These are phyloP conservation scores for Acanthosepion pharaonis DNA, from an alignment of 2,888 invertebrate genomes.

Conservation along the genomic window DNA sequence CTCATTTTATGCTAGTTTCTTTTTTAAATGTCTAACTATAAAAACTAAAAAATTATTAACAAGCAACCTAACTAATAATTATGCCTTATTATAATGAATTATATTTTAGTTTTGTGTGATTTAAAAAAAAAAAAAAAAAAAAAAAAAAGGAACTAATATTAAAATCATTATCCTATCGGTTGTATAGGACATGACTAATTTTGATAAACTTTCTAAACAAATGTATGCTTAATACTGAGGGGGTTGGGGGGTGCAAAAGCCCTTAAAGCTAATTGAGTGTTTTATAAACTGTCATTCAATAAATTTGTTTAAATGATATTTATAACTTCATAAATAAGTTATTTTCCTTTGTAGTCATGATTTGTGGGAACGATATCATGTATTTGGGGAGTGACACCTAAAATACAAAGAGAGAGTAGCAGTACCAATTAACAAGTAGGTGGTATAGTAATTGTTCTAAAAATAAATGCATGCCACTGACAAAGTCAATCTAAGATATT, in stretches of 20 bases:
- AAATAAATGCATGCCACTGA: not conserved
- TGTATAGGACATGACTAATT: no score
- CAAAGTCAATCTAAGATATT: not conserved
- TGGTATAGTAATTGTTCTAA: constrained; percentile 7
- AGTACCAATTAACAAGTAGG: constrained; percentile 20
- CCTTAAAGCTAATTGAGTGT: not conserved
- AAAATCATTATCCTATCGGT: no score
- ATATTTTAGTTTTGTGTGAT: no score
- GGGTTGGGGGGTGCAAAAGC: not conserved
- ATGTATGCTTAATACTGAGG: not conserved
- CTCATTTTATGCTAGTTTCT: no score
- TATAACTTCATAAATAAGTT: not conserved
- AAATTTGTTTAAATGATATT: no score
- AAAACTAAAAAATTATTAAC: no score
- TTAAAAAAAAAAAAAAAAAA: no score
- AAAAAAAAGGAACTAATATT: no score
- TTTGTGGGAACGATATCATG: not conserved
- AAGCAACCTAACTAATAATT: no score
- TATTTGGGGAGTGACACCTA: not conserved
- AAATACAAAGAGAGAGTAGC: not conserved
- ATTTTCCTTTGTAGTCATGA: not conserved
- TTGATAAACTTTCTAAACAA: not conserved
- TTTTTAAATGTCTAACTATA: no score
- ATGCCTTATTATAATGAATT: no score
- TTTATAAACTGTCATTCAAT: no score